These are phyloP conservation scores for Trichonephila inaurata DNA, from an alignment of 1,140 invertebrate species.

Conservation along the genomic window DNA sequence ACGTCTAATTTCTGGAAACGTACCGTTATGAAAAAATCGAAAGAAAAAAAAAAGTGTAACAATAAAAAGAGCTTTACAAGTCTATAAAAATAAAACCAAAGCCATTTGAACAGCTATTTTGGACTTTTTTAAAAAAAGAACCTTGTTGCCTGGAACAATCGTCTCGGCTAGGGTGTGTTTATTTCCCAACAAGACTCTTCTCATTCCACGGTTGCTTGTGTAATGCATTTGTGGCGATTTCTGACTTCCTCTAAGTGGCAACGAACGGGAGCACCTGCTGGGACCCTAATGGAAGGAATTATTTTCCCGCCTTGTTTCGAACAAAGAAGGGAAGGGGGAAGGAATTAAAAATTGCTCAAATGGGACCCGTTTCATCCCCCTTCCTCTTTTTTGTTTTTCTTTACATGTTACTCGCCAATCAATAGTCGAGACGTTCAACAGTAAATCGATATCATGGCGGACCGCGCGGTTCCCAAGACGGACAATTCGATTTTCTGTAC, in stretches of 20 bases:
- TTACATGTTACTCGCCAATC: conserved; percentile 4
- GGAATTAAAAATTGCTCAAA: conserved; percentile 39
- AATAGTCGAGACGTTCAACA: conserved; percentile 26
- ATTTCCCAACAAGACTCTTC: background rate
- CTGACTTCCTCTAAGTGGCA: conserved; percentile 1
- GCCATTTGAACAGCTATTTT: background rate
- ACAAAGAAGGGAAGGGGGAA: background rate
- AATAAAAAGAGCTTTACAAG: background rate
- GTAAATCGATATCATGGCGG: conserved; percentile 26
- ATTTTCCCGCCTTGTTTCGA: background rate
- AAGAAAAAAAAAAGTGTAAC: background rate
- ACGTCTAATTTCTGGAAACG: background rate
- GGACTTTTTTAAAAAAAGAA: background rate
- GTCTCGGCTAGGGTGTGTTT: background rate
- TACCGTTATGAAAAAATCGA: background rate
- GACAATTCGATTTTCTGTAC: conserved; percentile 19
- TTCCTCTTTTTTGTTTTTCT: background rate
- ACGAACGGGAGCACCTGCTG: background rate
- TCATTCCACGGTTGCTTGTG: background rate
- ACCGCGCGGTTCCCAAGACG: background rate
- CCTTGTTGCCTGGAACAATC: background rate
- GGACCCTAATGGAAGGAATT: conserved; percentile 11
- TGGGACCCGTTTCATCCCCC: background rate
- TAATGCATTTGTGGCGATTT: background rate
- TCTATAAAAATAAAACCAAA: background rate